These are phyloP conservation scores for Papilio glaucus DNA, from an alignment of 1,140 invertebrate species.

Conservation along the genomic window DNA sequence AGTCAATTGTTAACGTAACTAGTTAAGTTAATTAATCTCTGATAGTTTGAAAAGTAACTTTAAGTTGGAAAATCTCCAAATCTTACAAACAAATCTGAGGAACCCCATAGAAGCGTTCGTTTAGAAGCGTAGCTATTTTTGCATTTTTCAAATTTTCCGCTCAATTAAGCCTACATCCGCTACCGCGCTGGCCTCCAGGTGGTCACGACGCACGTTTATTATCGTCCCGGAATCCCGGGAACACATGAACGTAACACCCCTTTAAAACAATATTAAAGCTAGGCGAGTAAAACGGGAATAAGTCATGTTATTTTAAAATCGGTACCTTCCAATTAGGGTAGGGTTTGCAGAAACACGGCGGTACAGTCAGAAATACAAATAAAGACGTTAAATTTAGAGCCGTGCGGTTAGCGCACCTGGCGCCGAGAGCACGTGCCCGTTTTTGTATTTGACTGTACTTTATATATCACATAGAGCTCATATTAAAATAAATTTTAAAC, in stretches of 20 bases:
- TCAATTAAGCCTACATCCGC: constrained; percentile 9
- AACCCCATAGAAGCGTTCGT: neutral
- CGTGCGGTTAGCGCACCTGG: constrained; percentile 69
- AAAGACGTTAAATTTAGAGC: constrained; percentile 78
- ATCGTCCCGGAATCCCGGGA: constrained; percentile 14
- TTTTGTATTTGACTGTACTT: constrained; percentile 65
- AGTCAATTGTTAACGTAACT: too few species aligned
- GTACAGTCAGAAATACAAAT: constrained; percentile 73
- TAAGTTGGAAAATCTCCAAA: too few species aligned
- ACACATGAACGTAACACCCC: constrained; percentile 26
- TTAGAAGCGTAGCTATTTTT: neutral
- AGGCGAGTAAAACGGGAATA: constrained; percentile 46
- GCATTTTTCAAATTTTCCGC: constrained; percentile 4
- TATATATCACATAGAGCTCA: constrained; percentile 54
- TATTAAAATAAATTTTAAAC: constrained; percentile 14
- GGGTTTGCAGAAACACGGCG: constrained; percentile 50
- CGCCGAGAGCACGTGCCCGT: constrained; percentile 58
- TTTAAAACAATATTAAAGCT: constrained; percentile 45
- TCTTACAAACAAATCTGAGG: too few species aligned
- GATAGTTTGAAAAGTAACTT: too few species aligned
- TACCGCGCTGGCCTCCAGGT: constrained; percentile 34
- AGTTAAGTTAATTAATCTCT: too few species aligned
- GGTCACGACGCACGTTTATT: constrained; percentile 7
- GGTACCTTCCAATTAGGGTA: constrained; percentile 61
- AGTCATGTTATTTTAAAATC: constrained; percentile 63